Base-by-base conservation (phyloP, 2,888 invertebrate species). In the Adelognathus sp. region DNA sequence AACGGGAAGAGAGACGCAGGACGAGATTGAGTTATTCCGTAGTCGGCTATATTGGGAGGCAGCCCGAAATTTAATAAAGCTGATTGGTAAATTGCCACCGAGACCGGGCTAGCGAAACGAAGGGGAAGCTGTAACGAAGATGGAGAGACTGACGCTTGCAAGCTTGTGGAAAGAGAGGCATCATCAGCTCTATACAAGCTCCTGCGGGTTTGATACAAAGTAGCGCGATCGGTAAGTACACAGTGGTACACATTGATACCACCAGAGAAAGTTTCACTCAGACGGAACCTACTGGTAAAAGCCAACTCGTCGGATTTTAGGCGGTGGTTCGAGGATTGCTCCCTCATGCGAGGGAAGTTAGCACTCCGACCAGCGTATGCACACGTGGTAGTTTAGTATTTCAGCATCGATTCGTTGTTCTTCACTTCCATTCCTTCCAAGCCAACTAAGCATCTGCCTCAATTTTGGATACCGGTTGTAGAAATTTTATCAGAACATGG, bases 11-110 rank as follows among this genome's bases (percentile, higher is more conserved):
- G n/a, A 69, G 76, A 78, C 66, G 66, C 61, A 61, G 78, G 41
- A 72, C 80, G 72, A 80, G 77, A 70, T 69, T 82, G 82, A 82
- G 82, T 85, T 83, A 84, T 81, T 80, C 71, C 69, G 58, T 70
- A 78, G 67, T 75, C 82, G 72, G 77, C 78, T 81, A 79, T 83
- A 84, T 84, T 83, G 81, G 79, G 70, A 80, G 79, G 81, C 76
- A 56, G n/a, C n/a, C 69, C 80, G 71, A 84, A 82, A 84, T 84
- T 84, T 81, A 83, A 83, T 83, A 81, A 84, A 81, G 81, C 77
- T 75, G 82, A 83, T 85, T 84, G 81, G 82, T 80, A 82, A 82
- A 83, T 83, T 83, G 79, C 81, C 80, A 84, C 73, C 54, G 78
- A 78, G 82, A 79, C 75, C 71, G 75, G 73, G n/a, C n/a, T 50